These are phyloP conservation scores for Tetramorium alpestre DNA, from an alignment of 1,140 invertebrate species.

Conservation along the genomic window DNA sequence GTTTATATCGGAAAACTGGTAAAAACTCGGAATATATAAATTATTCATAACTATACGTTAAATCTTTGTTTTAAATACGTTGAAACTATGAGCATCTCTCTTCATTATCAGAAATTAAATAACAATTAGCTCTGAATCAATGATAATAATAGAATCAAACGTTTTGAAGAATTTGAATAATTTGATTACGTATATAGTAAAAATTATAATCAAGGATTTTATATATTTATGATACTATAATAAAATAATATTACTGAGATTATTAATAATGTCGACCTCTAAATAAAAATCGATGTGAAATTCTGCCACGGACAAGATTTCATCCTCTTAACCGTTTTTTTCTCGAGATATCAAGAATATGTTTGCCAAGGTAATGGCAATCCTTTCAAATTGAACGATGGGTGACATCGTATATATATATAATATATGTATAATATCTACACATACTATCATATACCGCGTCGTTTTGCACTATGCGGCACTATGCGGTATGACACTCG, in stretches of 20 bases:
- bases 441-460: neutral
- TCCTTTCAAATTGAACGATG: neutral
- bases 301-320: neutral
- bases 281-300: neutral
- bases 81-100: neutral
- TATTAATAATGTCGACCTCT: neutral
- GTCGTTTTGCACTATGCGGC: slow-evolving; percentile 24
- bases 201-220: neutral
- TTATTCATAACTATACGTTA: neutral
- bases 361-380: neutral
- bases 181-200: neutral
- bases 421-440: neutral
- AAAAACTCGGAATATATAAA: neutral
- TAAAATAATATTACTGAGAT: neutral
- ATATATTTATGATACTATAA: neutral
- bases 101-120: neutral
- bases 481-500: slow-evolving; percentile 26
- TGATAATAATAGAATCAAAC: neutral
- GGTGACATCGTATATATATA: neutral
- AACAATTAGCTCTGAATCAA: neutral
- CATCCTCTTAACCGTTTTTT: neutral
- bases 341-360: neutral
- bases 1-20: neutral
- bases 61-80: neutral
- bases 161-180: neutral